These are phyloP conservation scores for Tragelaphus eurycerus DNA, from an alignment of 2,797 vertebrate species.

Conservation along the genomic window DNA sequence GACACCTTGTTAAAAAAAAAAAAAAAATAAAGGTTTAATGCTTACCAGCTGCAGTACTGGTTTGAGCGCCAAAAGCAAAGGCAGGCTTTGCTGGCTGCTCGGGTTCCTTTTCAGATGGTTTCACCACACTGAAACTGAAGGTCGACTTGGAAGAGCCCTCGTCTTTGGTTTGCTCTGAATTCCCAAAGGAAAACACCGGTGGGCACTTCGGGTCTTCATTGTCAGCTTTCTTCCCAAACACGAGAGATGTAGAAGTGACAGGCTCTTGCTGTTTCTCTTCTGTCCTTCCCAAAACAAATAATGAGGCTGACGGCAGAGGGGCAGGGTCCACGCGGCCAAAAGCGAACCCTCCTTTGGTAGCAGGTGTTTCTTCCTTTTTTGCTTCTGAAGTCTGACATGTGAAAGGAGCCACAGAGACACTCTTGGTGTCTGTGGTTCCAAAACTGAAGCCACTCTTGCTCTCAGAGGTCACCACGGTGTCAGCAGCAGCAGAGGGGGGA, in stretches of 20 bases:
- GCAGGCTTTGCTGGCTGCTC: constrained; percentile 80
- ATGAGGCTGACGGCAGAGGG: constrained; percentile 65
- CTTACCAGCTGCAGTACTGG: constrained; percentile 82
- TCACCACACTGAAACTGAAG: constrained; percentile 88
- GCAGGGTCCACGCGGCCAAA: constrained; percentile 77
- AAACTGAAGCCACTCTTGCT: constrained; percentile 84
- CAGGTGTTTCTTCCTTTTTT: constrained; percentile 87
- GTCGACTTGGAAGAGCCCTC: constrained; percentile 81
- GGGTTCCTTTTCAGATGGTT: constrained; percentile 86
- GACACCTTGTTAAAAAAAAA: neutral
- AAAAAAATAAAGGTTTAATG: neutral
- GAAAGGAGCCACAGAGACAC: constrained; percentile 83
- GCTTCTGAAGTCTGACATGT: constrained; percentile 89
- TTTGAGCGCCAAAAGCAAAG: constrained; percentile 82
- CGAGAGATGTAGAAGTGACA: constrained; percentile 78
- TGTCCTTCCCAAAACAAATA: constrained; percentile 84
- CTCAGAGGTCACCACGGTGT: constrained; percentile 70
- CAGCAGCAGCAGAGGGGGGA: constrained; percentile 71
- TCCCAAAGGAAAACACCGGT: constrained; percentile 88
- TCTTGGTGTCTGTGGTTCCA: constrained; percentile 84
- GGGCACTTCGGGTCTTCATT: constrained; percentile 82
- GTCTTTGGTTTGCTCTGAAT: constrained; percentile 87
- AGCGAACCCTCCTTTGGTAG: constrained; percentile 82
- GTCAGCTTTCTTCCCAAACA: constrained; percentile 90
- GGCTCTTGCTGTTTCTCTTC: constrained; percentile 84